Evolutionary conservation across 2,888 invertebrate genomes (phyloP).

Genomic region (Xestia xanthographa): DNA sequence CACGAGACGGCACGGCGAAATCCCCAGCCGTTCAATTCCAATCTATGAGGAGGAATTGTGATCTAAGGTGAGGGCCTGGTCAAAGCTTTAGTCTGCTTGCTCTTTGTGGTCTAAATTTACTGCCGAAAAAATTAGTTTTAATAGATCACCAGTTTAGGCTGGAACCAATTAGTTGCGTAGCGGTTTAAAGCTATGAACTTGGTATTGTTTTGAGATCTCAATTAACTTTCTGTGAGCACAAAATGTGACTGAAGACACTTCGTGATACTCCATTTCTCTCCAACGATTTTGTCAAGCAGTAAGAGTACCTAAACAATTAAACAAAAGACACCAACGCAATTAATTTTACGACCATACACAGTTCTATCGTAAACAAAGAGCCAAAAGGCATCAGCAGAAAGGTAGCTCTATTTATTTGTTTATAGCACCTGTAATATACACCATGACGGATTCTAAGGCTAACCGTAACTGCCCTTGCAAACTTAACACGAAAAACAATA

Average conservation of each 20-base stretch:
- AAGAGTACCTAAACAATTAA: slow-evolving; percentile 2
- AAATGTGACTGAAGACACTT: neutral
- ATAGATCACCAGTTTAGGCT: neutral
- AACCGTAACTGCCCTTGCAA: slow-evolving; percentile 52
- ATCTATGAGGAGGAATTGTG: neutral
- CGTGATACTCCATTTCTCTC: slow-evolving; percentile 4
- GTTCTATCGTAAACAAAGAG: slow-evolving; percentile 44
- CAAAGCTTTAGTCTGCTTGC: neutral
- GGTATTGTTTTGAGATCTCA: neutral
- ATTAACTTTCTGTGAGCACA: neutral
- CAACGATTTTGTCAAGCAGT: neutral
- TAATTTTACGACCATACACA: slow-evolving; percentile 50
- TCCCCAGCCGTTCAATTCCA: neutral
- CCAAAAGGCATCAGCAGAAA: slow-evolving; percentile 49
- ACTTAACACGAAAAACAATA: slow-evolving; percentile 12
- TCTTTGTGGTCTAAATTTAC: neutral
- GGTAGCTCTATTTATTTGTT: slow-evolving; percentile 69
- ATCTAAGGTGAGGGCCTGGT: neutral
- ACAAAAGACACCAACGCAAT: slow-evolving; percentile 56
- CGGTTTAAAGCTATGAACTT: neutral
- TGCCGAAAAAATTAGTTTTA: neutral
- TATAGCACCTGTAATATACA: slow-evolving; percentile 71
- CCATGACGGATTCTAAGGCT: slow-evolving; percentile 62
- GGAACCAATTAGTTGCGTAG: neutral
- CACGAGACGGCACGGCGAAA: too few relatives aligned